Base-by-base conservation (phyloP, 1,140 invertebrate genomes). In the Heliconius hermathena region DNA sequence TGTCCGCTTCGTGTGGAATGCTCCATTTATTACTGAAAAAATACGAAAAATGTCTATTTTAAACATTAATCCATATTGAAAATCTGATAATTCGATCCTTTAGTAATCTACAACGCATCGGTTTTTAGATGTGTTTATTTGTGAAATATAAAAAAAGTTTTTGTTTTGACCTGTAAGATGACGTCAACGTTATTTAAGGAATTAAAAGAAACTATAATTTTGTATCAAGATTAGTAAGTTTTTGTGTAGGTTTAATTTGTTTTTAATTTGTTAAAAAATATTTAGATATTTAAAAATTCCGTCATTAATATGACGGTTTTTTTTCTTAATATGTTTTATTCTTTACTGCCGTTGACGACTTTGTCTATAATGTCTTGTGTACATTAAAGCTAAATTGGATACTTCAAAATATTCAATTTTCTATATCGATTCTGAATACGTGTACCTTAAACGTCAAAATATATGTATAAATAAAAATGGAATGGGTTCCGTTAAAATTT, bases 401-500 rank as follows among this genome's bases (percentile, higher is more conserved):
- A 29, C 26, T 66, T 29, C 46, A 71, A 70, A 76, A 76, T 36
- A 20, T 76, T 49, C n/a, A 38, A 76, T 76, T 76, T 76, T 76
- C 60, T 76, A 49, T 76, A 49, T 76, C 18, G 36, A 70, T 76
- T 66, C 22, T 76, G 74, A 76, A 60, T 76, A 41, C 46, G n/a
- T 70, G 66, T 46, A 76, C n/a, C 60, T 60, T 60, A 75, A 70
- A 66, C 66, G 74, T 71, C 57, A 71, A 76, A 46, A 60, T 22
- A 26, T 66, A 29, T 76, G 20, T 76, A 76, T 16, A 29, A 76
- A 76, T 76, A 76, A 76, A 76, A 76, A n/a, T 66, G 33, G 41
- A 76, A 71, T 60, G 74, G 38, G 29, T 46, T 76, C 60, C 33
- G 18, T 66, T 70, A 38, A 41, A 41, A 22, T 22, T 66, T 66